Evolutionary conservation across 2,888 invertebrate genomes (phyloP).

Genomic region (Crocallis elinguaria): DNA sequence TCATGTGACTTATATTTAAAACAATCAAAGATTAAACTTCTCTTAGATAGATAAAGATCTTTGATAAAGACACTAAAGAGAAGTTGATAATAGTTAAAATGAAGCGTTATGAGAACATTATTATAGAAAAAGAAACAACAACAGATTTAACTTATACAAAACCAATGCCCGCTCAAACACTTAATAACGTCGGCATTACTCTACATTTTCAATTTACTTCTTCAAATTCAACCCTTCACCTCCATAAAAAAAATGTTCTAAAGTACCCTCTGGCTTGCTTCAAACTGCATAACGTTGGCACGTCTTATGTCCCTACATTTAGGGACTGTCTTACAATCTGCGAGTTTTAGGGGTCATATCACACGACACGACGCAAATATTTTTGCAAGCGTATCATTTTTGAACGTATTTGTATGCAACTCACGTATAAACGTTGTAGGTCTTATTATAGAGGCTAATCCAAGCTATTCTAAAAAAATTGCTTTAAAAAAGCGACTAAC

Average conservation of each 20-base stretch:
- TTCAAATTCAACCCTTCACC: slow-evolving; percentile 5
- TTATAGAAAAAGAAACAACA: no score
- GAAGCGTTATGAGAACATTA: no score
- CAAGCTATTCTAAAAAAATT: no score
- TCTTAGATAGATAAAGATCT: no score
- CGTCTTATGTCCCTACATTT: slow-evolving; percentile 41
- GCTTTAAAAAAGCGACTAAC: no score
- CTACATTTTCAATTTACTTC: slow-evolving; percentile 14
- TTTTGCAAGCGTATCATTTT: background rate
- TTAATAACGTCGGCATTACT: background rate
- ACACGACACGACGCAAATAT: slow-evolving; percentile 3
- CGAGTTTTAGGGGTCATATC: background rate
- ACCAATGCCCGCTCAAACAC: slow-evolving; percentile 2
- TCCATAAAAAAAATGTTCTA: slow-evolving; percentile 11
- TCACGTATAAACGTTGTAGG: no score
- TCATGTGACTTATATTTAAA: no score
- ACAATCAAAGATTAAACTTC: no score
- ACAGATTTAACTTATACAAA: slow-evolving; percentile 5
- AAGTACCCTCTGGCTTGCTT: slow-evolving; percentile 6
- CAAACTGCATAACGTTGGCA: slow-evolving; percentile 29
- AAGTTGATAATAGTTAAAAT: no score
- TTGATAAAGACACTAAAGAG: no score
- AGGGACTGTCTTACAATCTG: slow-evolving; percentile 8
- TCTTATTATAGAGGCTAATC: no score
- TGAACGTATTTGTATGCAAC: no score